Evolutionary conservation across 2,888 invertebrate genomes (phyloP).

Genomic region (Timandra comae): DNA sequence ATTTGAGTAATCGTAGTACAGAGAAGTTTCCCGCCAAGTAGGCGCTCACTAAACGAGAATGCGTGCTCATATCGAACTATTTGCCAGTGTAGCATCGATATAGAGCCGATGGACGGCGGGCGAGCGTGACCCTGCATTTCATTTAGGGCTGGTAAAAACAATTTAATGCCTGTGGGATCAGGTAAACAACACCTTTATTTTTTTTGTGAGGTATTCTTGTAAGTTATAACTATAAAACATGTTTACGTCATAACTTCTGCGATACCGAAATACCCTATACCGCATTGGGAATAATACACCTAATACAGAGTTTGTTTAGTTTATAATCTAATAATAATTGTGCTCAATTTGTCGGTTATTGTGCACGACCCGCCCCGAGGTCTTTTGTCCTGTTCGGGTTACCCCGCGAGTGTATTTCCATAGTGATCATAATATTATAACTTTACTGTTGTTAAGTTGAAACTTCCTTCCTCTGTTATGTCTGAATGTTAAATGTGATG

Average conservation of each 20-base stretch:
- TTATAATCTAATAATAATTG: conserved; percentile 40
- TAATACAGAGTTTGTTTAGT: too few species aligned
- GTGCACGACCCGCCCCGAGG: conserved; percentile 25
- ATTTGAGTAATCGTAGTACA: conserved; percentile 55
- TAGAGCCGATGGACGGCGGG: conserved; percentile 42
- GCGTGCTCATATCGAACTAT: conserved; percentile 49
- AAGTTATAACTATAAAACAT: conserved; percentile 30
- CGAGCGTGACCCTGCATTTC: conserved; percentile 53
- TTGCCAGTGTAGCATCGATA: conserved; percentile 49
- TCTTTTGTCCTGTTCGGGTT: conserved; percentile 17
- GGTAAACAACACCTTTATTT: conserved; percentile 16
- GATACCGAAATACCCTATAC: too few species aligned
- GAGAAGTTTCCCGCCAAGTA: conserved; percentile 56
- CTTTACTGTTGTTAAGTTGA: conserved; percentile 16
- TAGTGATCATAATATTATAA: conserved; percentile 26
- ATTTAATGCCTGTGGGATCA: conserved; percentile 21
- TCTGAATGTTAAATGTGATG: conserved; percentile 8
- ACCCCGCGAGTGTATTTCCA: conserved; percentile 21
- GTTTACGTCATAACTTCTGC: conserved; percentile 34
- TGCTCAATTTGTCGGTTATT: conserved; percentile 41
- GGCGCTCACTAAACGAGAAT: conserved; percentile 47
- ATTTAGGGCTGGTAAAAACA: conserved; percentile 39
- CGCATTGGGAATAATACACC: too few species aligned
- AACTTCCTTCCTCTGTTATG: conserved; percentile 6
- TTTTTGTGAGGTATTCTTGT: conserved; percentile 5